Evolutionary conservation across 2,113 vertebrate species (phyloP), one percentile per base, ranked within the genome.

Genomic region (Aptenodytes forsteri): DNA sequence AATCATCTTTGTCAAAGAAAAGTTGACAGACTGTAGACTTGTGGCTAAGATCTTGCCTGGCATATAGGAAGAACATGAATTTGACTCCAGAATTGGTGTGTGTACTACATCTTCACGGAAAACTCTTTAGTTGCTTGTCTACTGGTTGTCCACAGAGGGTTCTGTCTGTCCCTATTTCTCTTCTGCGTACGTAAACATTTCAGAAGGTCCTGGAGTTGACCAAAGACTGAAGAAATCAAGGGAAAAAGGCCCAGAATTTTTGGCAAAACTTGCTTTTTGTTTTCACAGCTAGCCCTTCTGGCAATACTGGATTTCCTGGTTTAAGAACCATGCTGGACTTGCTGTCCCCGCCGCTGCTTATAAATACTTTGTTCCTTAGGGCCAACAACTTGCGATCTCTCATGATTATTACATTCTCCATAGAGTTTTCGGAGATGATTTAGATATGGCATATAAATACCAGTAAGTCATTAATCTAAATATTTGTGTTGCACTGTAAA

Each of bases 401-500:
- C 11, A 2, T 10, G 14, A n/a, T 72, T 5, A 13, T 65, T 77
- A 22, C 4, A 0, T n/a, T 54, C 6, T 61, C 38, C 4, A 5
- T 4, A 9, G 36, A 30, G 7, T 49, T 87, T 62, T 85, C 16
- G 56, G 21, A 30, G 19, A 21, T 46, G 5, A 70, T 38, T 49
- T 85, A 42, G 16, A 10, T 42, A 11, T 16, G 26, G 10, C 9
- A 34, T 42, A n/a, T 16, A 55, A 88, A 55, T n/a, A 54, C 16
- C 50, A 29, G 2, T 42, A 27, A 70, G 13, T 52, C 2, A 47
- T 47, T 82, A 11, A 40, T 76, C 11, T 10, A 52, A 23, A 22
- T 59, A 25, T 46, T 78, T 86, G 9, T 4, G 2, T 81, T 83
- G 22, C 10, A 25, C 10, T 29, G 19, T 49, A 19, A 69, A 42